These are phyloP conservation scores for Drosophila kambysellisi DNA, from an alignment of 2,888 invertebrate genomes.

Conservation along the genomic window DNA sequence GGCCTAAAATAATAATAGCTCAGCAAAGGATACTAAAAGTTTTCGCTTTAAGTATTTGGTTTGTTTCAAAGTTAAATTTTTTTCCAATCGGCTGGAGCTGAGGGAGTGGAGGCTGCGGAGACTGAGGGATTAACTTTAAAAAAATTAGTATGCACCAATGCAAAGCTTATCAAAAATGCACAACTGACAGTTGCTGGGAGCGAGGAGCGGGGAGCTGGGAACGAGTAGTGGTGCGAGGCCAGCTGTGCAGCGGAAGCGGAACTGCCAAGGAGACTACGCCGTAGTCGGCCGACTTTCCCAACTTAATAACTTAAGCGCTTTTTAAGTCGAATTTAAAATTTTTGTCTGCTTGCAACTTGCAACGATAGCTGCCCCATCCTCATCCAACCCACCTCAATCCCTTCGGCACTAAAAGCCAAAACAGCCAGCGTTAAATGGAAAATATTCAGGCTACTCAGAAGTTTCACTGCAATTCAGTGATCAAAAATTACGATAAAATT, in stretches of 20 bases:
- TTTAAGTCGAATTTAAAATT: slow-evolving; percentile 66
- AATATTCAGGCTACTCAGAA: background rate
- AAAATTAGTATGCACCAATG: slow-evolving; percentile 23
- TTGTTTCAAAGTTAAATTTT: slow-evolving; percentile 17
- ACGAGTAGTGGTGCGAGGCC: background rate
- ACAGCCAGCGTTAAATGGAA: too few species aligned
- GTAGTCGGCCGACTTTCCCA: slow-evolving; percentile 22
- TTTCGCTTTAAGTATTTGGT: slow-evolving; percentile 33
- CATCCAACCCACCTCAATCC: background rate
- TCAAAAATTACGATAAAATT: background rate
- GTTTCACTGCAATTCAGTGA: background rate
- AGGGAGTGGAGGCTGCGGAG: too few species aligned
- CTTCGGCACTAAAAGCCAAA: background rate
- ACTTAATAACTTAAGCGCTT: slow-evolving; percentile 71
- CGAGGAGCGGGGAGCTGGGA: too few species aligned
- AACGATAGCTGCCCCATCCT: background rate
- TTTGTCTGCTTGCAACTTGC: slow-evolving; percentile 20
- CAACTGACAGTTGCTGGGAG: slow-evolving; percentile 3
- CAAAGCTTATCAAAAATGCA: slow-evolving; percentile 57
- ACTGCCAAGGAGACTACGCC: slow-evolving; percentile 50
- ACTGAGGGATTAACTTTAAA: slow-evolving; percentile 8
- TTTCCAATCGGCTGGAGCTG: slow-evolving; percentile 6
- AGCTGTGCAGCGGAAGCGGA: slow-evolving; percentile 57
- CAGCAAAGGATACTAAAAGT: slow-evolving; percentile 28
- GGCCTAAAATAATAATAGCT: slow-evolving; percentile 68